Evolutionary conservation across 2,797 vertebrate species (phyloP).

Genomic region (Gorsachius magnificus): DNA sequence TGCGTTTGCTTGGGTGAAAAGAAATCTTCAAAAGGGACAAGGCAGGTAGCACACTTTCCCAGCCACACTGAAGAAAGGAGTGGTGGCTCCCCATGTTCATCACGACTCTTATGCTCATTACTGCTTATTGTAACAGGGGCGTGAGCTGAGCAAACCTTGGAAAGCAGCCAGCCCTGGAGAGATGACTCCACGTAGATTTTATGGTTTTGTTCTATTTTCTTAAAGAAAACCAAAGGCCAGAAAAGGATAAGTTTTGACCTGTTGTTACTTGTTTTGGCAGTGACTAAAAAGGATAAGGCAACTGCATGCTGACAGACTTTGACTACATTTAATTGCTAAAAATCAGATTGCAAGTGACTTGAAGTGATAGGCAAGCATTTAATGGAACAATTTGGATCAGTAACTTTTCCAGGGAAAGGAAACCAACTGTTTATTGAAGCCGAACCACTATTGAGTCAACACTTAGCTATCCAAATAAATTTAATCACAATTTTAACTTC

Average conservation of each 20-base stretch:
- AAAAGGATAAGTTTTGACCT: conserved; percentile 7
- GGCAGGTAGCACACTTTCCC: not conserved
- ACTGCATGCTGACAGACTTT: not conserved
- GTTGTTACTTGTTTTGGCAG: conserved; percentile 28
- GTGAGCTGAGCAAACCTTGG: not conserved
- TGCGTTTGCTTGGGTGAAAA: not conserved
- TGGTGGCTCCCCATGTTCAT: not conserved
- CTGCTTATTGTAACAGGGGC: not conserved
- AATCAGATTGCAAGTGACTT: not conserved
- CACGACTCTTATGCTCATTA: not conserved
- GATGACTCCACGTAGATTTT: not conserved
- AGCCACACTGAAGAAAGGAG: not conserved
- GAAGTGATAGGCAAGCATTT: not conserved
- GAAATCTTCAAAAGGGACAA: not conserved
- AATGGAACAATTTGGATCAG: not conserved
- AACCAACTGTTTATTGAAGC: not conserved
- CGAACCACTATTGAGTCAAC: not conserved
- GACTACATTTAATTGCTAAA: conserved; percentile 31
- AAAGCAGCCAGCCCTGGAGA: not conserved
- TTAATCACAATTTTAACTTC: not conserved
- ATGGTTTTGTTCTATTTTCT: not conserved
- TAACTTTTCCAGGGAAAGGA: not conserved
- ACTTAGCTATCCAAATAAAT: not conserved
- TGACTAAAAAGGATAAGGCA: conserved; percentile 2
- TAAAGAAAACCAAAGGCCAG: conserved; percentile 5